These are phyloP conservation scores for Onychomys torridus DNA, from an alignment of 2,797 vertebrate genomes.

Conservation along the genomic window DNA sequence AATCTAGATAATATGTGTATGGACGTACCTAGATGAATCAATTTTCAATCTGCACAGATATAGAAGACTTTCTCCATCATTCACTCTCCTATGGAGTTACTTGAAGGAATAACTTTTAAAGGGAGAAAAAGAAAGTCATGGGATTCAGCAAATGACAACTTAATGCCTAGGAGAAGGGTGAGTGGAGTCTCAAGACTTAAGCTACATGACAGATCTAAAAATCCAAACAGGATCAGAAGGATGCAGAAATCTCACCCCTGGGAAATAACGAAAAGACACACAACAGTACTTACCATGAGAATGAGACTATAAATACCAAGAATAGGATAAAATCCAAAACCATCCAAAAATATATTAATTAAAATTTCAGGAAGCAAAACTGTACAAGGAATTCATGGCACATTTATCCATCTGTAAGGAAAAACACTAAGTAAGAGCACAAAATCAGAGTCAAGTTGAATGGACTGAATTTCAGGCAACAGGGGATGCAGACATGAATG, in stretches of 20 bases:
- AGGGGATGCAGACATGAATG: background rate
- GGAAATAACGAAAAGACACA: background rate
- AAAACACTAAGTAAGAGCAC: background rate
- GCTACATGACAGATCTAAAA: background rate
- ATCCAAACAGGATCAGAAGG: background rate
- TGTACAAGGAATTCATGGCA: background rate
- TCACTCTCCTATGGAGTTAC: background rate
- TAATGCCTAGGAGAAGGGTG: background rate
- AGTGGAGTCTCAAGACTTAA: background rate
- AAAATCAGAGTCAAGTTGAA: background rate
- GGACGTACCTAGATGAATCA: background rate
- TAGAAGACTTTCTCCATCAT: background rate
- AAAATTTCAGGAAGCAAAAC: conserved; percentile 13
- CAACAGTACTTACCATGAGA: background rate
- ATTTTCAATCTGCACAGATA: background rate
- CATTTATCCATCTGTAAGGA: background rate
- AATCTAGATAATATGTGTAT: background rate
- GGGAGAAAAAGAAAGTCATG: background rate
- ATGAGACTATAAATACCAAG: background rate
- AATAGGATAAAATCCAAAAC: background rate
- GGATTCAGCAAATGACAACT: background rate
- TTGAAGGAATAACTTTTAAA: background rate
- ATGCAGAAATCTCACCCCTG: background rate
- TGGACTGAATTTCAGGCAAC: background rate
- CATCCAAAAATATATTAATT: background rate